phyloP scores from a whole-genome alignment of 2,113 vertebrate genomes.

The Psittacara wagleri region DNA sequence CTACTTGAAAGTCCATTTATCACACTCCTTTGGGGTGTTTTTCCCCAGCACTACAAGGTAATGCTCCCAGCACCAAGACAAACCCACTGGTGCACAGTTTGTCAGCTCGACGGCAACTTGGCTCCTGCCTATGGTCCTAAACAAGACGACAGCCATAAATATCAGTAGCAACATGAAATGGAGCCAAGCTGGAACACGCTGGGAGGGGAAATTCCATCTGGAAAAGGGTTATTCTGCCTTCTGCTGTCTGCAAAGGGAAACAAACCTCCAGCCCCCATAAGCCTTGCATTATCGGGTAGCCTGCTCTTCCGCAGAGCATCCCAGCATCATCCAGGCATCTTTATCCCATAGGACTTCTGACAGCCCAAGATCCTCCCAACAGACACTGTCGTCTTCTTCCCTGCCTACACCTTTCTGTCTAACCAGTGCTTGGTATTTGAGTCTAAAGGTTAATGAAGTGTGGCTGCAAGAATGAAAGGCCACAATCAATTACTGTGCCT shows the following conservation, averaged over 20 bases:
- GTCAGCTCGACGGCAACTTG: not conserved
- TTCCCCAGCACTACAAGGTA: not conserved
- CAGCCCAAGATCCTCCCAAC: conserved; percentile 28
- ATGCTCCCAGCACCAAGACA: not conserved
- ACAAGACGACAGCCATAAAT: not conserved
- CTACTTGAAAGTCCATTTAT: not conserved
- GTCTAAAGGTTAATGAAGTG: conserved; percentile 86
- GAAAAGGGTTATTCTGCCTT: not conserved
- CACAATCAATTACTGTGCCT: conserved; percentile 77
- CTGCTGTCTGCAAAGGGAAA: not conserved
- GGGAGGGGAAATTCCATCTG: not conserved
- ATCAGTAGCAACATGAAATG: not conserved
- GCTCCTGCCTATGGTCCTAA: not conserved
- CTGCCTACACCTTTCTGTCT: conserved; percentile 52
- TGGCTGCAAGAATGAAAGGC: conserved; percentile 79
- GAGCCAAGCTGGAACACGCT: not conserved
- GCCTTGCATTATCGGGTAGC: not conserved
- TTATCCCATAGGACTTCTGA: not conserved
- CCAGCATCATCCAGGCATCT: not conserved
- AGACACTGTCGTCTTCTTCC: not conserved
- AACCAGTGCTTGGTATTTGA: conserved; percentile 80
- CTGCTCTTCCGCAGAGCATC: not conserved
- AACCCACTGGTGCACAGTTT: not conserved
- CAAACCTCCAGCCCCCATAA: not conserved
- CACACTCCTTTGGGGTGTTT: not conserved